phyloP scores from a whole-genome alignment of 2,797 vertebrate species.

The Dipus sagitta region DNA sequence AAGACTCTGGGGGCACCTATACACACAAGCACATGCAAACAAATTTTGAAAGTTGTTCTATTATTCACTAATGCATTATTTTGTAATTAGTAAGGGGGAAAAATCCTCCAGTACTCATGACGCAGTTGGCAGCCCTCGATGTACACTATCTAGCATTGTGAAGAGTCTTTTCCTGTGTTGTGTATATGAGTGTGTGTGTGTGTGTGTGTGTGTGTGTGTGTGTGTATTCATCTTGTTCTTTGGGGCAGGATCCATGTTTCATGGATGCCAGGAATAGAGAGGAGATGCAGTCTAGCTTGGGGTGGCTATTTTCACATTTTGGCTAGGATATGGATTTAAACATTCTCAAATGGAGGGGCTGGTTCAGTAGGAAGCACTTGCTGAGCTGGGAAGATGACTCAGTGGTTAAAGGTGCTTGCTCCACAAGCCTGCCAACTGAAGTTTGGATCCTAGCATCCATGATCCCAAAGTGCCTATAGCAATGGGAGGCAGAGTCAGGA shows the following conservation, averaged over 20 bases:
- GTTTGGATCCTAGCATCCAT: no score
- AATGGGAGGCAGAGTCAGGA: no score
- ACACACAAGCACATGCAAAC: no score
- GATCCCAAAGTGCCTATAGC: no score
- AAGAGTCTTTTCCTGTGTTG: background rate
- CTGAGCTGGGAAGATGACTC: no score
- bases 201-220: background rate
- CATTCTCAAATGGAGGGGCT: no score
- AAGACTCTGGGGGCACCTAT: no score
- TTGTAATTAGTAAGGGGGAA: slow-evolving; percentile 15
- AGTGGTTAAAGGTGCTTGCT: no score
- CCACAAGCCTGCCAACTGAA: no score
- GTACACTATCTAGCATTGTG: background rate
- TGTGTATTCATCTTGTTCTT: background rate
- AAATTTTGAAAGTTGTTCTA: background rate
- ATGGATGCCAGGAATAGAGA: background rate
- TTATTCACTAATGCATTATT: background rate
- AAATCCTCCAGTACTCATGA: background rate
- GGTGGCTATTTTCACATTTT: slow-evolving; percentile 19
- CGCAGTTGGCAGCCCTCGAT: background rate
- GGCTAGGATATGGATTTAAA: background rate
- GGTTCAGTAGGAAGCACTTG: no score
- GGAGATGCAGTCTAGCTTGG: background rate
- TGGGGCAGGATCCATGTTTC: background rate
- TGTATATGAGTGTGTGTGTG: background rate